These are phyloP conservation scores for Solenopsis invicta DNA, from an alignment of 1,140 invertebrate genomes.

Conservation along the genomic window DNA sequence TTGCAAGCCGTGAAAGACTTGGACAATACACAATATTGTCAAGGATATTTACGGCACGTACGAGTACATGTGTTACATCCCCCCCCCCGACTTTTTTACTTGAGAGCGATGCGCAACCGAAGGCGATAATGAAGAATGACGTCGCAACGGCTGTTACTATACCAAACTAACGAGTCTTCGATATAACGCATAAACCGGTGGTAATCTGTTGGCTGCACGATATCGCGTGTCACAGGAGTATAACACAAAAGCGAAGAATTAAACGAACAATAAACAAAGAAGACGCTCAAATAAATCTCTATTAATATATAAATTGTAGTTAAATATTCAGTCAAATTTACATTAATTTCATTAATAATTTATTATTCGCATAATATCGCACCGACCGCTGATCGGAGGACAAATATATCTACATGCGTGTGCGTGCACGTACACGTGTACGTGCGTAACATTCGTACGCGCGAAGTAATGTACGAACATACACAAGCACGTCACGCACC, in stretches of 20 bases:
- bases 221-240: constrained; percentile 55
- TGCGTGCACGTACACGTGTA: not conserved
- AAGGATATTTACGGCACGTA: not conserved
- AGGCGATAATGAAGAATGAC: constrained; percentile 72
- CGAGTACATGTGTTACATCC: constrained; percentile 7
- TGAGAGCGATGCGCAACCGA: constrained; percentile 58
- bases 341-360: constrained; percentile 88
- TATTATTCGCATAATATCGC: constrained; percentile 87
- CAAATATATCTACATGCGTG: constrained; percentile 70
- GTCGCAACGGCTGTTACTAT: constrained; percentile 33
- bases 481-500: constrained; percentile 18
- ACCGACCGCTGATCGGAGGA: constrained; percentile 78
- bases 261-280: constrained; percentile 73
- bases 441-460: constrained; percentile 15
- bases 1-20: constrained; percentile 2
- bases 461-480: constrained; percentile 23
- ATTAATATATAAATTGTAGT: constrained; percentile 86
- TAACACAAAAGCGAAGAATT: constrained; percentile 71
- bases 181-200: constrained; percentile 56
- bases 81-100: not conserved
- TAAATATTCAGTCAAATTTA: constrained; percentile 87
- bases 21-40: not conserved
- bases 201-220: constrained; percentile 58
- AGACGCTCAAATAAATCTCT: constrained; percentile 85
- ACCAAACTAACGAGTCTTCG: constrained; percentile 46